Evolutionary conservation across 35 echinoderm and acorn worm genomes (phyloP).

Genomic region (Heliocidaris erythrogramma): DNA sequence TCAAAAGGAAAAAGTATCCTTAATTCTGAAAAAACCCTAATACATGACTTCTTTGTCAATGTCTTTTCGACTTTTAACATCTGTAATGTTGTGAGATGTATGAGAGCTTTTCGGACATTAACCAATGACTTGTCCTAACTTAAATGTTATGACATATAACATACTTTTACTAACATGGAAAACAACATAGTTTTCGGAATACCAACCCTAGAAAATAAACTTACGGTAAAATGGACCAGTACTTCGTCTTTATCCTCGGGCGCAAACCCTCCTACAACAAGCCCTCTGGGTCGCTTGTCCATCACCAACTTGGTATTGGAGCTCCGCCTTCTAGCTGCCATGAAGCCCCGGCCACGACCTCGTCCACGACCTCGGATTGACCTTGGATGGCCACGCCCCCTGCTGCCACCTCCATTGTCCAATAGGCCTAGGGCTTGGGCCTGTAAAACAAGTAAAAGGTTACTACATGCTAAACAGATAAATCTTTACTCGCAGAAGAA

Average conservation of each 20-base stretch:
- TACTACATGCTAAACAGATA: constrained; percentile 6
- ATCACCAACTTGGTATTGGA: constrained; percentile 68
- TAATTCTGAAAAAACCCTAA: too few relatives aligned
- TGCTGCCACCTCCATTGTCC: constrained; percentile 44
- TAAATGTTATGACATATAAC: too few relatives aligned
- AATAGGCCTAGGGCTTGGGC: constrained; percentile 74
- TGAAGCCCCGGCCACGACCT: constrained; percentile 73
- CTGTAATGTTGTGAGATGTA: too few relatives aligned
- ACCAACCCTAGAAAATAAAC: neutral
- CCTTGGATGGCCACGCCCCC: constrained; percentile 58
- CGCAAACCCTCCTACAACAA: constrained; percentile 74
- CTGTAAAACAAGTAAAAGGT: constrained; percentile 38
- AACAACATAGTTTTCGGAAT: neutral
- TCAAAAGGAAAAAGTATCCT: too few relatives aligned
- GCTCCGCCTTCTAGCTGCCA: constrained; percentile 52
- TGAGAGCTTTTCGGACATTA: too few relatives aligned
- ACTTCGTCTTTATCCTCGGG: constrained; percentile 89
- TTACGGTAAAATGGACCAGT: constrained; percentile 86
- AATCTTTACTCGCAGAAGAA: neutral
- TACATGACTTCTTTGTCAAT: too few relatives aligned
- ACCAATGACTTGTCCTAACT: too few relatives aligned
- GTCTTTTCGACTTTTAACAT: too few relatives aligned
- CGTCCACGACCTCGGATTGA: constrained; percentile 60
- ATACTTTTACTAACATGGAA: too few relatives aligned
- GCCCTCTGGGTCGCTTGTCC: constrained; percentile 86